Base-by-base conservation (phyloP, 1,140 invertebrate genomes). In the Mya arenaria region DNA sequence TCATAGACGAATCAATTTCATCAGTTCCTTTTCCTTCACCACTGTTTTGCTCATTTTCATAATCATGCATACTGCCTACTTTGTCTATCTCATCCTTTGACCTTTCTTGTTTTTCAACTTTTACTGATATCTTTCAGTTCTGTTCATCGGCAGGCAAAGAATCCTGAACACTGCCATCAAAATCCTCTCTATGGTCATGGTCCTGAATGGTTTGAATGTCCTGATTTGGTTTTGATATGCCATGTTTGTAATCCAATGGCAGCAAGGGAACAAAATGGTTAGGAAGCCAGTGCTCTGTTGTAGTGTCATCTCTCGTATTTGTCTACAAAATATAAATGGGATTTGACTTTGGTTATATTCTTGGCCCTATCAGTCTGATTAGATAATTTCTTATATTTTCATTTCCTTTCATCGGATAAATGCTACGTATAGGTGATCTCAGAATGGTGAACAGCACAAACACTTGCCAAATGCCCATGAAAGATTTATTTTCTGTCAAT, bases 401-500 rank as follows among this genome's bases (percentile, higher is more conserved):
- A 37, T 74, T 74, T 62, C 71, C 71, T 60, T 39, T 58, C 5
- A 19, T 60, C 15, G 28, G 71, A 25, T 74, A 74, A 15, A 74
- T 55, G 23, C 2, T 37, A 15, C 60, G 25, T 25, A 74, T 60
- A 37, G 71, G 71, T 15, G 10, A 15, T 10, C 28, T 34, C 28
- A 74, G 55, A 60, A 60, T 55, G 60, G 32, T 60, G 19, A 55
- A 28, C n/a, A 74, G 36, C 6, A 23, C 71, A 52, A 60, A 62
- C 17, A 74, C n/a, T 25, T 74, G 71, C 71, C 71, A 74, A 23
- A 74, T 74, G 1, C 71, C 71, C 71, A 74, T 74, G 36, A 58
- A 58, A 10, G 71, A 60, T 34, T 74, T 1, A 37, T 74, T 30
- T 60, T 74, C 19, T 60, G 52, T 74, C 10, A 74, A 25, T 25